Conservation (phyloP, 2,888 invertebrate genomes). For the Atethmia centrago region DNA sequence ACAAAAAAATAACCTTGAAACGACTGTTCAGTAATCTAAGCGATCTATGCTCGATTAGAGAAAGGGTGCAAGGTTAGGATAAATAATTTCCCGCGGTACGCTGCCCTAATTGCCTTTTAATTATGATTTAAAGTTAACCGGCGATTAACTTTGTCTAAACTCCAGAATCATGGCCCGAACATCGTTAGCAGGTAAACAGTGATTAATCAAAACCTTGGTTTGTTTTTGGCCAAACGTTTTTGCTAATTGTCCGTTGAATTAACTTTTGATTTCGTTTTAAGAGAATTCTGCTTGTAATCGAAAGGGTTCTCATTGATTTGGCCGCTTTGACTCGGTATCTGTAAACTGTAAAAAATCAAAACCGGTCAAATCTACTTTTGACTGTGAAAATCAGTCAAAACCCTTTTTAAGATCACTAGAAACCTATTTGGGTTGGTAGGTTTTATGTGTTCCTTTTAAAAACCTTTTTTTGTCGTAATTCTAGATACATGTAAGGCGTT, state of each 20-base stretch:
- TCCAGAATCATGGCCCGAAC: constrained; percentile 63
- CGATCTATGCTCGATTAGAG: constrained; percentile 60
- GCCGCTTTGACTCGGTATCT: neutral
- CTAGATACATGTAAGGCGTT: too few relatives aligned
- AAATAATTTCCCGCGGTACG: constrained; percentile 66
- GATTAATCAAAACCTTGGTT: constrained; percentile 68
- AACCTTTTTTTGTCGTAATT: too few relatives aligned
- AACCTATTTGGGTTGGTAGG: too few relatives aligned
- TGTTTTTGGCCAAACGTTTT: constrained; percentile 58
- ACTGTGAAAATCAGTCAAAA: too few relatives aligned
- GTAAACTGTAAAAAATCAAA: too few relatives aligned
- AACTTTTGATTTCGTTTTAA: constrained; percentile 50
- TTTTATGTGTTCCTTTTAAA: too few relatives aligned
- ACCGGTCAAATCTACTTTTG: too few relatives aligned
- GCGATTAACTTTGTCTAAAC: constrained; percentile 63
- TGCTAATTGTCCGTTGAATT: constrained; percentile 65
- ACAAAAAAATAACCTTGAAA: too few relatives aligned
- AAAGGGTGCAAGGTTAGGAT: constrained; percentile 65
- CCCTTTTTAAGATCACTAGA: too few relatives aligned
- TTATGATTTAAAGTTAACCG: constrained; percentile 71
- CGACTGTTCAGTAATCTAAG: too few relatives aligned
- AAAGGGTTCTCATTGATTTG: constrained; percentile 3
- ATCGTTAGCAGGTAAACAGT: constrained; percentile 67
- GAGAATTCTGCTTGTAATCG: constrained; percentile 48
- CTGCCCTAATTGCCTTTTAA: constrained; percentile 74